A percentile compares a stretch with the other conserved stretches of the same genome.
phyloP scores from a whole-genome alignment of 2,888 invertebrate genomes.

The Nymphalis polychloros region DNA sequence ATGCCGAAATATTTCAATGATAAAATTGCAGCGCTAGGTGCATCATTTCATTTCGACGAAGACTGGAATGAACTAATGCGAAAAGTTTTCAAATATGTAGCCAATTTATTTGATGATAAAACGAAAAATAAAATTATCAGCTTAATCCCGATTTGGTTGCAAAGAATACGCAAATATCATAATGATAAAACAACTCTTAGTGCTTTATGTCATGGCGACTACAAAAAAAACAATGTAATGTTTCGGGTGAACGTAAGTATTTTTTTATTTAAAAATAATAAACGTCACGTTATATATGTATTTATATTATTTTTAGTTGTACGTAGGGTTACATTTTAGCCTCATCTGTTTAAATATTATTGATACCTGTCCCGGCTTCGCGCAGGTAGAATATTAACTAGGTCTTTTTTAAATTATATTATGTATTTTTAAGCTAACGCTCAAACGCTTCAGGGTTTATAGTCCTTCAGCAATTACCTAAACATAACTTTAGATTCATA shows the following conservation, averaged over 20 bases:
- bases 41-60: neutral
- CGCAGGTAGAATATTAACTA: no score
- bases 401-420: no score
- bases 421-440: no score
- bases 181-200: neutral
- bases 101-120: neutral
- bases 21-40: neutral
- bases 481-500: no score
- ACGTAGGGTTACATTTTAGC: no score
- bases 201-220: constrained; percentile 1
- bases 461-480: no score
- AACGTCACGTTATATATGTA: no score
- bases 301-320: no score
- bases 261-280: neutral
- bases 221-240: neutral
- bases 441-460: no score
- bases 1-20: constrained; percentile 1
- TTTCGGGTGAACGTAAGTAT: neutral
- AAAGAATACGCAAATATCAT: neutral
- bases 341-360: no score
- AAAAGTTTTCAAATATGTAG: neutral
- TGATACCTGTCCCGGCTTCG: no score
- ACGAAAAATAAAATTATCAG: neutral
- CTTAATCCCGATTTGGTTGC: neutral
- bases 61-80: neutral